phyloP scores from a whole-genome alignment of 2,888 invertebrate species.

The Habroteleia sp. region DNA sequence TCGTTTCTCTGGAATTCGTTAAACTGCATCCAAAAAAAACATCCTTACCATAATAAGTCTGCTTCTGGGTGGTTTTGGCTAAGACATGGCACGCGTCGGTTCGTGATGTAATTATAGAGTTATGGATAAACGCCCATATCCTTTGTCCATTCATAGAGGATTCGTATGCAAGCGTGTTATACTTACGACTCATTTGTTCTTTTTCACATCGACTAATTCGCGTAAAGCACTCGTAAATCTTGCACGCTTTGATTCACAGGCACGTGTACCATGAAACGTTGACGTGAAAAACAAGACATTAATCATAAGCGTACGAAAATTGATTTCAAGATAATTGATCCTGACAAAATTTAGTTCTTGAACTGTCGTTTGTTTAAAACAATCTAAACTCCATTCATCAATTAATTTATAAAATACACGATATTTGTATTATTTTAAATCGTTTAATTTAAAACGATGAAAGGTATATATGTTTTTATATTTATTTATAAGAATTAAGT shows the following conservation, averaged over 20 bases:
- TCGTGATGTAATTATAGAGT: slow-evolving; percentile 65
- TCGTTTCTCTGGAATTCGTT: slow-evolving; percentile 19
- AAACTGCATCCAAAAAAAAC: slow-evolving; percentile 6
- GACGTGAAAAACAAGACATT: slow-evolving; percentile 25
- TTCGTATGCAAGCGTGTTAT: slow-evolving; percentile 29
- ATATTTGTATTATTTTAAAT: too few relatives aligned
- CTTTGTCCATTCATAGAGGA: slow-evolving; percentile 45
- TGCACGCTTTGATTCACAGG: slow-evolving; percentile 27
- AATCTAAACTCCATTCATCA: too few relatives aligned
- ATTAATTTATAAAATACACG: too few relatives aligned
- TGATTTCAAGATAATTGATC: slow-evolving; percentile 32
- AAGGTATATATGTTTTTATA: too few relatives aligned
- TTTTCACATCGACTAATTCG: slow-evolving; percentile 47
- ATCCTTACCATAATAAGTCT: slow-evolving; percentile 51
- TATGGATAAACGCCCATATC: slow-evolving; percentile 64
- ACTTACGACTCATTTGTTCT: slow-evolving; percentile 14
- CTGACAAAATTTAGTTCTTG: not conserved
- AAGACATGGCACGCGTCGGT: slow-evolving; percentile 61
- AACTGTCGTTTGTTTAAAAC: too few relatives aligned
- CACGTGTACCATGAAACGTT: slow-evolving; percentile 28
- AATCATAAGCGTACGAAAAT: slow-evolving; percentile 12
- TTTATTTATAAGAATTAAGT: too few relatives aligned
- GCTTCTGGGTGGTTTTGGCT: slow-evolving; percentile 60
- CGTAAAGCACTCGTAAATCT: slow-evolving; percentile 42
- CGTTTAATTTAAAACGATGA: too few relatives aligned